Base-by-base conservation (phyloP, 2,113 vertebrate genomes). In the Mirza zaza region DNA sequence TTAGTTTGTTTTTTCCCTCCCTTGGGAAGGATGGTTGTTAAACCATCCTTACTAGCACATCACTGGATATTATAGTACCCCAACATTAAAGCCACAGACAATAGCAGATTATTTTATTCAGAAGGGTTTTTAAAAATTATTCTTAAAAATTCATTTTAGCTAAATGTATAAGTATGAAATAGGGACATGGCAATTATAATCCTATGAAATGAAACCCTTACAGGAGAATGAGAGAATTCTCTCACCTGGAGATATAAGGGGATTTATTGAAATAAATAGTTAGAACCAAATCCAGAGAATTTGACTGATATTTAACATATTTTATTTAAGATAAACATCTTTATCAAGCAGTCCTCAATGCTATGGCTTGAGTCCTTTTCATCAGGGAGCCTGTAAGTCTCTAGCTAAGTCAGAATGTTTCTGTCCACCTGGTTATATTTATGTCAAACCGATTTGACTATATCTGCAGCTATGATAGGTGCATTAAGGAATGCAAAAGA, bases 321-420 rank as follows among this genome's bases (percentile, higher is more conserved):
- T 88, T 92, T 91, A 20, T 81, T 83, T 91, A 86, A 92, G 11
- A 45, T 45, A 96, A 90, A 97, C 92, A 98, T 97, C 95, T 98
- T 97, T 95, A 87, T 95, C 6, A 2, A 95, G 80, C 18, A 23
- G 80, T 85, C 84, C 67, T 97, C 89, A 90, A 3, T 81, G 76
- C 75, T 91, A 45, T 73, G 67, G 87, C 77, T 82, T 50, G 55
- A 97, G 95, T 96, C 84, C 77, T 93, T 97, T 96, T 79, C 87
- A 95, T 90, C 87, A 91, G 93, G 95, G 96, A 87, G 70, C 92
- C 89, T 90, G 84, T 81, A 91, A 91, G 80, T 95, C 83, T 83
- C 79, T 89, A 68, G 59, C 87, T 88, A 87, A 92, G 45, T 96
- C 84, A n/a, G 70, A 82, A 71, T 84, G 81, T 95, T 76, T 97